phyloP scores from a whole-genome alignment of 2,797 vertebrate genomes.

The Malacoctenus gilli region DNA sequence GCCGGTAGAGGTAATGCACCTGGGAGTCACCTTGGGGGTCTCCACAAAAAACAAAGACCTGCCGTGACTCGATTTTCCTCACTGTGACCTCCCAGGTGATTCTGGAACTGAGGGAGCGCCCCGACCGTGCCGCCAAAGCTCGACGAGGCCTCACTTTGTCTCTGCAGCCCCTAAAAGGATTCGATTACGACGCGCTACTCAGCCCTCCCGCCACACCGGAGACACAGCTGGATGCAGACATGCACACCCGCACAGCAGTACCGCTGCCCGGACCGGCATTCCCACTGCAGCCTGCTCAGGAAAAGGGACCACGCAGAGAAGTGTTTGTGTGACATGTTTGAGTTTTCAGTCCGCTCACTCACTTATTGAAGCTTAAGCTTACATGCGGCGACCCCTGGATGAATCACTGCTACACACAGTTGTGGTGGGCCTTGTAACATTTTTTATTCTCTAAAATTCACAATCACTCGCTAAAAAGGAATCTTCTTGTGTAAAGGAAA shows the following conservation, averaged over 20 bases:
- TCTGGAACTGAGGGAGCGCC: slow-evolving; percentile 74
- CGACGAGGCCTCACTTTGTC: slow-evolving; percentile 75
- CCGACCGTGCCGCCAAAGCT: slow-evolving; percentile 71
- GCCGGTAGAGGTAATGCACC: slow-evolving; percentile 82
- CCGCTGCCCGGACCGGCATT: slow-evolving; percentile 44
- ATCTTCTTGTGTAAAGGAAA: slow-evolving; percentile 12
- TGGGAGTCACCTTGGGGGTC: not conserved
- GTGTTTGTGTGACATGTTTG: slow-evolving; percentile 75
- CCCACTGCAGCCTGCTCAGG: slow-evolving; percentile 57
- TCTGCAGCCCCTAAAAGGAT: slow-evolving; percentile 83
- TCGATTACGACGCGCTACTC: slow-evolving; percentile 84
- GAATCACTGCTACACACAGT: slow-evolving; percentile 39
- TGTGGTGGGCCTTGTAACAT: slow-evolving; percentile 37
- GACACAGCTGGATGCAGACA: slow-evolving; percentile 46
- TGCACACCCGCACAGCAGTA: slow-evolving; percentile 21
- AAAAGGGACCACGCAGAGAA: slow-evolving; percentile 62
- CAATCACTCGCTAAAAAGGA: no score
- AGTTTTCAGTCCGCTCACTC: slow-evolving; percentile 22
- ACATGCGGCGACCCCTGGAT: slow-evolving; percentile 33
- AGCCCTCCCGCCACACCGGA: slow-evolving; percentile 69
- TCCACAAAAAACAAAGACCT: not conserved
- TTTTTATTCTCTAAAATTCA: slow-evolving; percentile 27
- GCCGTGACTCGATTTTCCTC: not conserved
- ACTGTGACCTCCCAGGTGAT: slow-evolving; percentile 68
- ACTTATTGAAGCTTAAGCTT: slow-evolving; percentile 17